Evolutionary conservation across 2,797 vertebrate species (phyloP).

Genomic region (Lagocephalus sceleratus): DNA sequence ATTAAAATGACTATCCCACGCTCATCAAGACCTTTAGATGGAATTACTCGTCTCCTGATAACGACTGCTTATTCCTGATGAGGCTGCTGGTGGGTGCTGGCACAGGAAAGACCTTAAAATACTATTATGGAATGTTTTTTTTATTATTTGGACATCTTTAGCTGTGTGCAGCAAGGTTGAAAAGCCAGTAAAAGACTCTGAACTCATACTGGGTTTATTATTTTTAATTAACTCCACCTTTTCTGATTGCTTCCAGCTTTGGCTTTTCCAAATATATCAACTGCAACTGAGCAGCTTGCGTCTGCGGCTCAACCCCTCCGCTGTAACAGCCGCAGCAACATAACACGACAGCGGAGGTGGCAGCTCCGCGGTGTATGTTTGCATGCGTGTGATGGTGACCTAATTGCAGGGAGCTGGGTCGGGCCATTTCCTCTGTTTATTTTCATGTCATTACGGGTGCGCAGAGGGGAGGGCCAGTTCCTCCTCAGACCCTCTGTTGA

Average conservation of each 20-base stretch:
- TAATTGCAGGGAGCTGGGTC: conserved; percentile 58
- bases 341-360: conserved; percentile 34
- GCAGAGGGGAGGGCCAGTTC: conserved; percentile 37
- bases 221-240: conserved; percentile 30
- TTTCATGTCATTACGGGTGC: conserved; percentile 62
- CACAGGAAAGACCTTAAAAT: no score
- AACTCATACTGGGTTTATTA: conserved; percentile 20
- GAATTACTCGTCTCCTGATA: no score
- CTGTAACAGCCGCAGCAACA: conserved; percentile 41
- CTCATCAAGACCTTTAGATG: no score
- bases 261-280: conserved; percentile 5
- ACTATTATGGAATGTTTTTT: no score
- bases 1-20: no score
- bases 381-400: conserved; percentile 53
- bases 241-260: conserved; percentile 18
- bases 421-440: conserved; percentile 69
- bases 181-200: not conserved
- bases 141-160: no score
- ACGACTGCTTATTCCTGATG: no score
- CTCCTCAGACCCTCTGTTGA: conserved; percentile 43
- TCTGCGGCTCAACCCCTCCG: not conserved
- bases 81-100: no score
- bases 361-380: conserved; percentile 33
- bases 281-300: not conserved
- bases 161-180: not conserved